Conservation (phyloP, 2,797 vertebrate genomes). For the Alcedo atthis region DNA sequence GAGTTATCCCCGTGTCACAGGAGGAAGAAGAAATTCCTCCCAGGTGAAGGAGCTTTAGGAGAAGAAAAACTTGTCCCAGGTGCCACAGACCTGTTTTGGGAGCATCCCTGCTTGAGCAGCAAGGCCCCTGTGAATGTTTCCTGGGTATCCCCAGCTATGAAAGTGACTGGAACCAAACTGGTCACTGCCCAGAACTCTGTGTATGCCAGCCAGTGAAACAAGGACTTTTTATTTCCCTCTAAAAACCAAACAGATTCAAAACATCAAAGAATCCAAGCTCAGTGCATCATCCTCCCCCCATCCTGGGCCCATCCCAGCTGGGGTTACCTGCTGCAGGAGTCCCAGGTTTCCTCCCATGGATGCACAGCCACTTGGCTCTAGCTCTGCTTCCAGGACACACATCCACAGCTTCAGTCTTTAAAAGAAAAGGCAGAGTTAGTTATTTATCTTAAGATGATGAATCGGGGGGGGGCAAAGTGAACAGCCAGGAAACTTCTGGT, state of each 20-base stretch:
- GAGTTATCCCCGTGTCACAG: conserved; percentile 41
- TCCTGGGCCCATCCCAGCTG: neutral
- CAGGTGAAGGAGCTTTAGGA: neutral
- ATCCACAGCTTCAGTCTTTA: conserved; percentile 7
- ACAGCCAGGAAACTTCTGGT: too few species aligned
- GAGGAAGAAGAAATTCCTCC: conserved; percentile 20
- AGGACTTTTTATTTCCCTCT: neutral
- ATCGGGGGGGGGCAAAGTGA: neutral
- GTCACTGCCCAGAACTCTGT: neutral
- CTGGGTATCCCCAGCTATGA: neutral
- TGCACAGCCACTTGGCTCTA: conserved; percentile 68
- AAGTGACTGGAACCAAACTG: neutral
- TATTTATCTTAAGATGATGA: neutral
- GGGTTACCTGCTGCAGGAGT: conserved; percentile 72
- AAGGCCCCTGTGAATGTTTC: fast-evolving
- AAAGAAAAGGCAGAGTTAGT: neutral
- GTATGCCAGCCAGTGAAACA: neutral
- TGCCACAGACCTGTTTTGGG: neutral
- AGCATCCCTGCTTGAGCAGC: neutral
- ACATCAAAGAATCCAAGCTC: neutral
- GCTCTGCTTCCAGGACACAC: conserved; percentile 47
- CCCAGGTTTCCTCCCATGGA: conserved; percentile 62
- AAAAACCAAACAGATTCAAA: neutral
- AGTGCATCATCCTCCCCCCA: neutral
- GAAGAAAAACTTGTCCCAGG: neutral